A percentile compares a stretch with the other conserved stretches of the same genome.
Evolutionary conservation across 2,888 invertebrate genomes (phyloP).

Genomic region (Salticus scenicus): DNA sequence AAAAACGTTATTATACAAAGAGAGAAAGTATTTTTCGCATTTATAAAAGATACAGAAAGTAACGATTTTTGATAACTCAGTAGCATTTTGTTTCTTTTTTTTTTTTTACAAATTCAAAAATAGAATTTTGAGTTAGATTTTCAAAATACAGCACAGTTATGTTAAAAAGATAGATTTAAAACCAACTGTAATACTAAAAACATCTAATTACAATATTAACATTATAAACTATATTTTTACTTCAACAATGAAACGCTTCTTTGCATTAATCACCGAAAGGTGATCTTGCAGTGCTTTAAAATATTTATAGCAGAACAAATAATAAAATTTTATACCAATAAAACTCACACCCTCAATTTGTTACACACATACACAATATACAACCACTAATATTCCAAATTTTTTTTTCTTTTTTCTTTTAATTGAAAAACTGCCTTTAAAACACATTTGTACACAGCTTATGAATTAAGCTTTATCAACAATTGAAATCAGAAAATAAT

Average conservation of each 20-base stretch:
- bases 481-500: too few relatives aligned
- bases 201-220: constrained; percentile 13
- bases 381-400: too few relatives aligned
- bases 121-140: not conserved
- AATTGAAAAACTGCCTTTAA: too few relatives aligned
- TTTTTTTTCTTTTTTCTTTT: too few relatives aligned
- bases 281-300: not conserved
- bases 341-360: not conserved
- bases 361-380: too few relatives aligned
- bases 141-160: constrained; percentile 1
- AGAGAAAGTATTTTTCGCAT: not conserved
- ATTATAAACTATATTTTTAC: constrained; percentile 2
- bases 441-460: too few relatives aligned
- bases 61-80: not conserved
- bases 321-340: not conserved
- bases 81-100: not conserved
- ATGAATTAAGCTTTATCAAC: too few relatives aligned
- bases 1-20: not conserved
- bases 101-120: not conserved
- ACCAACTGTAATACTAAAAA: constrained; percentile 11
- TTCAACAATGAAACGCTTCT: not conserved
- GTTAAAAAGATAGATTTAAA: not conserved
- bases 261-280: not conserved
- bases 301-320: not conserved
- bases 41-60: not conserved